Base-by-base conservation (phyloP, 2,797 vertebrate genomes). In the Esox lucius region DNA sequence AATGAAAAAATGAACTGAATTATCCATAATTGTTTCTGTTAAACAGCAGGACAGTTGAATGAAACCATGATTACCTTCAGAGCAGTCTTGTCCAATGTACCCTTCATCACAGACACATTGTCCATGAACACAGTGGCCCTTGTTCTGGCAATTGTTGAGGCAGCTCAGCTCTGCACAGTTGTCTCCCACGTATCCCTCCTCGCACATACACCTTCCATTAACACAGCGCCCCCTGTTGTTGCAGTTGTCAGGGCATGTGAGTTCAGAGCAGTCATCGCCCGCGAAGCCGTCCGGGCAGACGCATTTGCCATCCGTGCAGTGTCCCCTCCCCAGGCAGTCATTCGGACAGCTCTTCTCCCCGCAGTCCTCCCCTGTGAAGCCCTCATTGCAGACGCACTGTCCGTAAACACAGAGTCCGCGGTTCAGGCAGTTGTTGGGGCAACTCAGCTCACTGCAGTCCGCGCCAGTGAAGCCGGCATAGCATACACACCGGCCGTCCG, bases 341-440 rank as follows among this genome's bases (percentile, higher is more conserved):
- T 88, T 91, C 28, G 91, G 96, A 24, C 97, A 99, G 4, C 94
- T 85, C 31, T 92, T 93, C 74, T 93, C 86, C 0, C 93, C 39
- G 0, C 98, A 99, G 92, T 97, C 95, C 0, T 94, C 89, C 0
- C 96, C 95, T 0, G 66, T 51, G 85, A 95, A 97, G 11, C 94
- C 95, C 0, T 96, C 92, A 0, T 97, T 89, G 0, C 98, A 99
- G 4, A 94, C 73, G 0, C 98, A 99, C 80, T 85, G 93, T 0
- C 97, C 98, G 0, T 93, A 90, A 0, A 94, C 9, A 0, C 98
- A 99, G 0, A 42, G 92, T 0, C 98, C 98, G 0, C 87, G 94
- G 65, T 72, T 68, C 39, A 78, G 80, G 78, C 98, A 99, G 87
- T 95, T 91, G 0, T 62, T 80, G 0, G 95, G 96, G 65, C 98